phyloP scores from a whole-genome alignment of 2,888 invertebrate species.

The Hartigia nigra region DNA sequence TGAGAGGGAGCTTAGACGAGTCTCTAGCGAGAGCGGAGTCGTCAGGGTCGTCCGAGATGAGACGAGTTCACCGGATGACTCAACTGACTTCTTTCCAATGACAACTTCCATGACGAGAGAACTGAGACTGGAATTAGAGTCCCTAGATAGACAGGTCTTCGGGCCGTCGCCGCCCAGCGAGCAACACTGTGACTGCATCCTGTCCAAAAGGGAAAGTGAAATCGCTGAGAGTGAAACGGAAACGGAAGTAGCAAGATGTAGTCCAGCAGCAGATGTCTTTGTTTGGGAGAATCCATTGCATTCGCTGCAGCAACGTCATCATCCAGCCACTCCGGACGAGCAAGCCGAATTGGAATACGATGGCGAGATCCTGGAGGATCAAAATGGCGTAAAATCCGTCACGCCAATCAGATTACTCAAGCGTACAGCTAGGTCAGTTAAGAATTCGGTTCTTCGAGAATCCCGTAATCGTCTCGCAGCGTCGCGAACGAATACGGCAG shows the following conservation, averaged over 20 bases:
- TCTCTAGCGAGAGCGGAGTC: conserved; percentile 55
- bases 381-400: conserved; percentile 75
- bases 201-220: conserved; percentile 53
- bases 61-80: conserved; percentile 78
- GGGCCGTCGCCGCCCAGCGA: conserved; percentile 68
- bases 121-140: conserved; percentile 83
- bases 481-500: neutral
- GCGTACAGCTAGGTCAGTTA: conserved; percentile 44
- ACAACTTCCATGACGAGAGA: conserved; percentile 89
- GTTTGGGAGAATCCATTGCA: conserved; percentile 85
- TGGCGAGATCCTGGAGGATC: conserved; percentile 73
- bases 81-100: conserved; percentile 84
- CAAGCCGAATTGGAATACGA: conserved; percentile 79
- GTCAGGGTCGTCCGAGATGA: conserved; percentile 54
- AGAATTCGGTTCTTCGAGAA: conserved; percentile 2
- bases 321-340: conserved; percentile 77
- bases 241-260: conserved; percentile 67
- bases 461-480: neutral
- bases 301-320: conserved; percentile 57
- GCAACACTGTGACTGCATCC: conserved; percentile 53
- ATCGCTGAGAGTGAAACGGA: conserved; percentile 60
- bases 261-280: conserved; percentile 73
- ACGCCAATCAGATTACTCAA: conserved; percentile 74
- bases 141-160: conserved; percentile 85
- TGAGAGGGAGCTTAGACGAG: conserved; percentile 37